Evolutionary conservation across 2,113 vertebrate genomes (phyloP), one percentile per base, ranked within the genome.

Genomic region (Chinchilla lanigera): DNA sequence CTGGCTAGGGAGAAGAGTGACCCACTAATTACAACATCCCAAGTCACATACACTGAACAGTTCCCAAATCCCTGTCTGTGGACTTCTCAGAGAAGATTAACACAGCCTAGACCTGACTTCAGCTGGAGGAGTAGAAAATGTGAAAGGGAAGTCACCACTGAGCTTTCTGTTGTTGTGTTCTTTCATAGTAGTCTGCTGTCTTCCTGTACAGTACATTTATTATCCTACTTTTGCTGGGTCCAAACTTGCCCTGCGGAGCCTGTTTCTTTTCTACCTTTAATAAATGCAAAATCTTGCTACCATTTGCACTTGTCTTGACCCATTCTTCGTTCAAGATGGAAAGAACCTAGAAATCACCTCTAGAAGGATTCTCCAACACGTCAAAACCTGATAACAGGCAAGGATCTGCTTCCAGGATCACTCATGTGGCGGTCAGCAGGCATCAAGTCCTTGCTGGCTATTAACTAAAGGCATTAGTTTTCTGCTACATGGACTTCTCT

Each of bases 401-500:
- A 78, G 30, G 1, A 35, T 30, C 41, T 14, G 50, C 90, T 81
- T 61, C 93, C 52, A 52, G 17, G 20, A 26, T 50, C 14, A 35
- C 52, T 33, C 54, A 22, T 11, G 14, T 2, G 4, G 7, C 28
- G 65, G 10, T 41, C 2, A 0, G 12, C 5, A n/a, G 77, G 22
- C 26, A 35, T 22, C 33, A 69, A 3, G 11, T 78, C 10, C 41
- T 80, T 58, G 86, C 86, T 88, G 20, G 24, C 13, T 80, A 47
- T 47, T 67, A 41, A 38, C 30, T 4, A 14, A 54, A 69, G 77
- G 71, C 44, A n/a, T 86, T 13, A 2, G 19, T 54, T 63, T 75
- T 38, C 80, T 75, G 19, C 35, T 56, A 17, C n/a, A 3, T 1
- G 41, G 38, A 54, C 33, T 5, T 41, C 26, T 88, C 54, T 1